phyloP scores from a whole-genome alignment of 1,140 invertebrate species.

The Capitella teleta region DNA sequence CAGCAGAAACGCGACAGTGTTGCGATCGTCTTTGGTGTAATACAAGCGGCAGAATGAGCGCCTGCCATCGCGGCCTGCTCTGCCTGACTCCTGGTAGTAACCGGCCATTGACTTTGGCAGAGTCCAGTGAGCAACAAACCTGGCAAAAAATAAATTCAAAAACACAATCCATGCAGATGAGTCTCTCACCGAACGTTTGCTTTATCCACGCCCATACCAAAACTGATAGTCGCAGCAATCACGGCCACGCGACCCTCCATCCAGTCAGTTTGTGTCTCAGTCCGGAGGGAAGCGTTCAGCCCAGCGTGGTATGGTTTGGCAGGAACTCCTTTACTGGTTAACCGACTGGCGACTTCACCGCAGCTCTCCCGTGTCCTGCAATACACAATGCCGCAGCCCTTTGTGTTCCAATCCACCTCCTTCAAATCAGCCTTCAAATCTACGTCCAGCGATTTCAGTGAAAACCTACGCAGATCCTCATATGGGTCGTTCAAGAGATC shows the following conservation, averaged over 20 bases:
- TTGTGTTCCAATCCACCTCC: slow-evolving; percentile 5
- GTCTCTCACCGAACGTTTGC: slow-evolving; percentile 54
- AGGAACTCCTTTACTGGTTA: slow-evolving; percentile 44
- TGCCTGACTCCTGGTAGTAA: slow-evolving; percentile 94
- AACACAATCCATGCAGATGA: too few relatives aligned
- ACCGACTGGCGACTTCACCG: slow-evolving; percentile 48
- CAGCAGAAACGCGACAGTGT: slow-evolving; percentile 68
- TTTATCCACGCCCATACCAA: slow-evolving; percentile 68
- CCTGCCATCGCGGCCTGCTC: slow-evolving; percentile 85
- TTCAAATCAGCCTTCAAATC: slow-evolving; percentile 3
- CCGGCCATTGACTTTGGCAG: slow-evolving; percentile 95
- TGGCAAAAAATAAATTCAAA: slow-evolving; percentile 2
- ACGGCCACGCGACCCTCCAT: slow-evolving; percentile 53
- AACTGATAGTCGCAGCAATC: slow-evolving; percentile 53
- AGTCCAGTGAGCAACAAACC: slow-evolving; percentile 66
- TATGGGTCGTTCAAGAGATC: slow-evolving; percentile 66
- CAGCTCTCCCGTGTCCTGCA: slow-evolving; percentile 57
- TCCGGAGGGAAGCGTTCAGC: slow-evolving; percentile 44
- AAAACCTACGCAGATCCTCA: slow-evolving; percentile 62
- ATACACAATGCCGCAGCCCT: slow-evolving; percentile 59
- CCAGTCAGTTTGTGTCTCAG: slow-evolving; percentile 54
- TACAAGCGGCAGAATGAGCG: slow-evolving; percentile 48
- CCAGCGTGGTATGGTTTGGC: slow-evolving; percentile 33
- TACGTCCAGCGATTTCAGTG: slow-evolving; percentile 34
- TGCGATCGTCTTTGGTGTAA: slow-evolving; percentile 64